Conservation (phyloP, 2,888 invertebrate genomes). For the Lepetodrilus schrolli region DNA sequence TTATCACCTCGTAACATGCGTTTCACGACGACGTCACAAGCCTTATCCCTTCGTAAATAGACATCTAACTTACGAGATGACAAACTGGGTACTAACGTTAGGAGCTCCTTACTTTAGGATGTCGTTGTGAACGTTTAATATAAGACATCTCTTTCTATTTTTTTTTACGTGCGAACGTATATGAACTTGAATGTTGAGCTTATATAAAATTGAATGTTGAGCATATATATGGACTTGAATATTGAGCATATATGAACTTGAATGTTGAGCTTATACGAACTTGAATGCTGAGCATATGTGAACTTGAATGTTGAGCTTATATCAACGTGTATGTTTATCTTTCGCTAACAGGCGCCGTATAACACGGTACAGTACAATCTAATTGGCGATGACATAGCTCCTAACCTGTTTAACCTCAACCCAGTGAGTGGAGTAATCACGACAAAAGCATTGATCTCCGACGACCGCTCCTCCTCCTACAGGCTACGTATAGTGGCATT, state of each 20-base stretch:
- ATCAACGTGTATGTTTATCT: not conserved
- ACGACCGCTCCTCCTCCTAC: slow-evolving; percentile 32
- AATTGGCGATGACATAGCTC: slow-evolving; percentile 60
- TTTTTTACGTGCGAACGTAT: no score
- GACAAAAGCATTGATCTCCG: slow-evolving; percentile 24
- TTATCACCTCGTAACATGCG: no score
- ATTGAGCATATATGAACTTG: no score
- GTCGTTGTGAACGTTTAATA: no score
- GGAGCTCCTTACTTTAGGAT: no score
- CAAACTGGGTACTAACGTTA: no score
- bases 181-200: not conserved
- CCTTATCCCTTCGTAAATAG: no score
- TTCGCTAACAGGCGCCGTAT: slow-evolving; percentile 58
- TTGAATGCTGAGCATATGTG: not conserved
- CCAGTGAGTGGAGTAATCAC: slow-evolving; percentile 44
- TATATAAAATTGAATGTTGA: not conserved
- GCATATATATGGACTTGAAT: not conserved
- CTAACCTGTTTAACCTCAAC: slow-evolving; percentile 58
- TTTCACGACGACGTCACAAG: no score
- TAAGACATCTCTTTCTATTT: no score
- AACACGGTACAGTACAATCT: slow-evolving; percentile 60
- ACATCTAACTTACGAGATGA: no score
- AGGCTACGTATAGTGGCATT: slow-evolving; percentile 53
- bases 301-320: not conserved
- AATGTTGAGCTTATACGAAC: not conserved